Evolutionary conservation across 1,140 invertebrate species (phyloP), one percentile per base, ranked within the genome.

Genomic region (Drosophila erecta): DNA sequence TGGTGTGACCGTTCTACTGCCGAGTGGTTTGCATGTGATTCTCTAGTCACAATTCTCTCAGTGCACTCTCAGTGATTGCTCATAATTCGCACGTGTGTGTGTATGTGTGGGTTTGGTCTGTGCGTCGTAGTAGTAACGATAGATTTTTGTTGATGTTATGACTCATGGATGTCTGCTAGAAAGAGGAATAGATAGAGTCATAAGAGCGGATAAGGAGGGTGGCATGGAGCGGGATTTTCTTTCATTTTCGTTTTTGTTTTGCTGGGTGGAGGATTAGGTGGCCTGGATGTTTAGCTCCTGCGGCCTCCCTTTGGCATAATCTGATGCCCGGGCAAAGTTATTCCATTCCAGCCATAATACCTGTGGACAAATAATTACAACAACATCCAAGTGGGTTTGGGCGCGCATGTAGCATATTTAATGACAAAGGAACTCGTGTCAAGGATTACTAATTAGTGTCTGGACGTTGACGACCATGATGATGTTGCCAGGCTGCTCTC

Each of bases 371-470:
- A 86, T 86, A 87, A 87, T 79, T 84, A 84, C 84, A 87, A 73
- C 73, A 81, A 58, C 49, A 67, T 35, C 44, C 49, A 37, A 59
- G 47, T 47, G 59, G 49, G 50, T 24, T 56, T 54, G 54, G 44
- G 37, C 51, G 49, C 76, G 79, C 83, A 81, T 86, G 70, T 87
- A 65, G 83, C 83, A 87, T 87, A 84, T 89, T 84, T 87, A 87
- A 87, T 87, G 84, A 77, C 76, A 74, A 62, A 65, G 79, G 69
- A 77, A 83, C 84, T 90, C 84, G 84, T 87, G 84, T 87, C 85
- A 90, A 84, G 84, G 84, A 87, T 89, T 87, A 87, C 84, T 87
- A 87, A 87, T 87, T 87, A 87, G 84, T 87, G 79, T 87, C 84
- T 87, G 84, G 83, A 89, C 84, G 71, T 83, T 86, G 83, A 79